Evolutionary conservation across 2,888 invertebrate genomes (phyloP).

Genomic region (Myopa tessellatipennis): DNA sequence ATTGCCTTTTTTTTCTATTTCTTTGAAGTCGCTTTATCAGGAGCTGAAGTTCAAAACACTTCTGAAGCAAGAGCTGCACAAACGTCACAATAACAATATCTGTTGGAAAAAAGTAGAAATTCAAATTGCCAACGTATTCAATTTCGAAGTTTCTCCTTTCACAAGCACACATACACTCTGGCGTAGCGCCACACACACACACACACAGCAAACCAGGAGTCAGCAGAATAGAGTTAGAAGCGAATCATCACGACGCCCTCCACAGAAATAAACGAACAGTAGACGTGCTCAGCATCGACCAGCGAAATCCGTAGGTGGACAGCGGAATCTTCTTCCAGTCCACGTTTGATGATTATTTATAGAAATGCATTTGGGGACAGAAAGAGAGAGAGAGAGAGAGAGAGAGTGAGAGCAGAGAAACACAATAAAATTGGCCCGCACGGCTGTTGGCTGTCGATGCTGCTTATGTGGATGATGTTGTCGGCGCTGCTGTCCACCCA

Average conservation of each 20-base stretch:
- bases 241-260: not conserved
- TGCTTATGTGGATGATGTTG: not conserved
- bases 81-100: conserved; percentile 10
- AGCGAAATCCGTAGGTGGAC: not conserved
- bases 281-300: not conserved
- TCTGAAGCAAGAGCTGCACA: not conserved
- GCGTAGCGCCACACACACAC: not conserved
- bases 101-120: not conserved
- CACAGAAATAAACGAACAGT: not conserved
- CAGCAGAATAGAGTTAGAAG: not conserved
- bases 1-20: not conserved
- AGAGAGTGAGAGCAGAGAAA: not conserved
- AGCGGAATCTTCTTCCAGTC: not conserved
- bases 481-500: conserved; percentile 45
- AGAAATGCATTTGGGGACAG: conserved; percentile 18
- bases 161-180: conserved; percentile 6
- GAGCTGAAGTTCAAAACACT: not conserved
- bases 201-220: not conserved
- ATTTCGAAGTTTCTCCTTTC: conserved; percentile 25
- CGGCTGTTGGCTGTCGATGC: conserved; percentile 33
- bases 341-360: conserved; percentile 34
- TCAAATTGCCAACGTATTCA: conserved; percentile 35
- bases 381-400: not conserved
- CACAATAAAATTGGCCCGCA: conserved; percentile 14
- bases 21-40: not conserved